Conservation (phyloP, 2,113 vertebrate species). For the Mormyrus lacerda region DNA sequence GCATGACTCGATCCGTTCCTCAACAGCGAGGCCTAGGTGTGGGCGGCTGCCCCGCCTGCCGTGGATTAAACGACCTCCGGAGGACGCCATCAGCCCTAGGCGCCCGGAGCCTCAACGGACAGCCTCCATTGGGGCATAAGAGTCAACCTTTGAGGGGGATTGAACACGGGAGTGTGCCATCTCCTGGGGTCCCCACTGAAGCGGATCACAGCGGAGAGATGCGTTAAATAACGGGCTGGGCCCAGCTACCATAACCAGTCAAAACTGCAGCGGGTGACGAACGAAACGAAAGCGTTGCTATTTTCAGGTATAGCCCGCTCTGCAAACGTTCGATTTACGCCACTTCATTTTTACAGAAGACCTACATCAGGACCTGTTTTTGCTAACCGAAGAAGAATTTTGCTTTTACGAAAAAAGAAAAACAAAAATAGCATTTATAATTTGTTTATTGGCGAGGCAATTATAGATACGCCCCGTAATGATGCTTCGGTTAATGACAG, state of each 20-base stretch:
- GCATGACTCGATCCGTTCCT: background rate
- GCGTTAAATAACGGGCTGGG: background rate
- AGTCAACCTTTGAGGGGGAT: background rate
- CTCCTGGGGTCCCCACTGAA: background rate
- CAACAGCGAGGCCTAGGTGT: background rate
- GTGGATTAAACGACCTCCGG: background rate
- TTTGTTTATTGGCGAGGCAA: background rate
- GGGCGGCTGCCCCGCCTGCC: background rate
- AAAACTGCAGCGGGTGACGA: background rate
- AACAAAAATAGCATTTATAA: background rate
- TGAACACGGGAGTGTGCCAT: background rate
- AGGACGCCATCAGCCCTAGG: background rate
- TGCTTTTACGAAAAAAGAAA: background rate
- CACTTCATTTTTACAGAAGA: background rate
- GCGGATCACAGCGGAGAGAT: background rate
- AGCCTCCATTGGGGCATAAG: background rate
- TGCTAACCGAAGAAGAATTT: background rate
- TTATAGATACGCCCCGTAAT: background rate
- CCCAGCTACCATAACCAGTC: background rate
- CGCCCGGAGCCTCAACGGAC: background rate
- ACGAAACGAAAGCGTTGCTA: background rate
- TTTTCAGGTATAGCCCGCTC: background rate
- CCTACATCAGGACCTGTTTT: background rate
- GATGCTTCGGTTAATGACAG: background rate
- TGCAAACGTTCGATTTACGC: background rate